These are phyloP conservation scores for Neomonachus schauinslandi DNA, from an alignment of 2,113 vertebrate species.

Conservation along the genomic window DNA sequence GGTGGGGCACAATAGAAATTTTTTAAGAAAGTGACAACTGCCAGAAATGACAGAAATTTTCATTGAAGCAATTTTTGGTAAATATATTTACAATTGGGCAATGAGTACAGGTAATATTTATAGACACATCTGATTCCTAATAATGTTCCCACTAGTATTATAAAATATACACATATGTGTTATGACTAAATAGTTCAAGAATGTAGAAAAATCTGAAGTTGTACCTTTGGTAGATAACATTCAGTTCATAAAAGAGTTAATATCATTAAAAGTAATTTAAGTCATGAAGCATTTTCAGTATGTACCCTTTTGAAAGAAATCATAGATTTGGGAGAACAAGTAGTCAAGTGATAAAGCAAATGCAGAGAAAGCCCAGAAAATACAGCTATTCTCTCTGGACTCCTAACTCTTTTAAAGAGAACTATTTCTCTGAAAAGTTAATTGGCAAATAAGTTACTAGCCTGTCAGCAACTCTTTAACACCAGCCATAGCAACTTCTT, in stretches of 20 bases:
- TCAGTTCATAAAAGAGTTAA: not conserved
- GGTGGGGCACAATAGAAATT: not conserved
- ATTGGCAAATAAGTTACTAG: not conserved
- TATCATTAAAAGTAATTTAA: conserved; percentile 27
- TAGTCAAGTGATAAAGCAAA: not conserved
- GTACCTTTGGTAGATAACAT: not conserved
- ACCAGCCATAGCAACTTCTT: not conserved
- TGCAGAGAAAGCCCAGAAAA: not conserved
- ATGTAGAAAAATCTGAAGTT: not conserved
- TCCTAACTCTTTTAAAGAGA: conserved; percentile 16
- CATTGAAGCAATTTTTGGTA: not conserved
- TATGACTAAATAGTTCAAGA: not conserved
- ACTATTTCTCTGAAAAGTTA: conserved; percentile 7
- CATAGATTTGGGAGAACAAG: not conserved
- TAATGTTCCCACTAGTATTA: not conserved
- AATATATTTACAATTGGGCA: conserved; percentile 43
- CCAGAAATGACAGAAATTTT: not conserved
- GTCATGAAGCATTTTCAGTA: not conserved
- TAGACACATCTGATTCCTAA: conserved; percentile 16
- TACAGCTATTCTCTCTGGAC: not conserved
- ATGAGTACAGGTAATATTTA: conserved; percentile 39
- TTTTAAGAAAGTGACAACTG: not conserved
- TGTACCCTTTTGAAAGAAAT: not conserved
- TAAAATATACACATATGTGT: not conserved
- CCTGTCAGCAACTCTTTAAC: not conserved